These are phyloP conservation scores for Vipera latastei DNA, from an alignment of 2,797 vertebrate genomes.

Conservation along the genomic window DNA sequence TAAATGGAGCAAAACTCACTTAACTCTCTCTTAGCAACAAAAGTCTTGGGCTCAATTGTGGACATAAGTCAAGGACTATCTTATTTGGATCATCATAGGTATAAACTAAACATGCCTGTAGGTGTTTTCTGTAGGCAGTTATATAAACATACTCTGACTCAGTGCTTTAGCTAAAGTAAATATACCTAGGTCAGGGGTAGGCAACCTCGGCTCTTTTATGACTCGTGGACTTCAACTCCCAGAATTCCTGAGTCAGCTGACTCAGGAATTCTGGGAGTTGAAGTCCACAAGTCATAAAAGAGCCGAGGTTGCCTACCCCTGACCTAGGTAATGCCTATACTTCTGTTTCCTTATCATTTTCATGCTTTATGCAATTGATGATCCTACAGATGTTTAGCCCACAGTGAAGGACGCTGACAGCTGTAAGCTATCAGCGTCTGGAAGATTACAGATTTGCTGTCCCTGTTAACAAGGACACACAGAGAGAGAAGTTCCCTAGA, in stretches of 20 bases:
- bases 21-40: background rate
- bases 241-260: too few relatives aligned
- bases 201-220: too few relatives aligned
- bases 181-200: background rate
- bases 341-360: background rate
- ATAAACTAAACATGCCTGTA: background rate
- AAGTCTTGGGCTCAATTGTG: background rate
- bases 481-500: background rate
- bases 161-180: background rate
- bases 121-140: too few relatives aligned
- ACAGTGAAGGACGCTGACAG: background rate
- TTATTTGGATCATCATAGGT: background rate
- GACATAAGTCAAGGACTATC: background rate
- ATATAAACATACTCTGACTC: background rate
- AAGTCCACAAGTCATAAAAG: too few relatives aligned
- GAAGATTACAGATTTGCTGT: background rate
- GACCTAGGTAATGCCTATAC: background rate
- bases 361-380: background rate
- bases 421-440: background rate
- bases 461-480: background rate
- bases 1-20: background rate
- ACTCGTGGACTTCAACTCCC: too few relatives aligned
- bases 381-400: background rate
- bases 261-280: too few relatives aligned
- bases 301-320: too few relatives aligned